phyloP scores from a whole-genome alignment of 1,140 invertebrate genomes.

The Cherax destructor region DNA sequence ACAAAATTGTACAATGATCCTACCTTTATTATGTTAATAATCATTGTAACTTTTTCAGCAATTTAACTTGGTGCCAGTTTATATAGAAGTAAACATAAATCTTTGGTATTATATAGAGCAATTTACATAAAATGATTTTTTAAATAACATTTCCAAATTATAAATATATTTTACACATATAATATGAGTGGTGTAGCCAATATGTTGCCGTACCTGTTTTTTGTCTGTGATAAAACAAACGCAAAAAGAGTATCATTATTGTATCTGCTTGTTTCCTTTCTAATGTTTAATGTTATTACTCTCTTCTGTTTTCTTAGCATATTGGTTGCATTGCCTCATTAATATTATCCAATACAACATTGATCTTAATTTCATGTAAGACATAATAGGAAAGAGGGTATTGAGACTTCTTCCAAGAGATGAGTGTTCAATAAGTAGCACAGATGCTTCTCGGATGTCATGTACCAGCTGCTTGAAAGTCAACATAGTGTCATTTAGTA shows the following conservation, averaged over 20 bases:
- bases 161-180: neutral
- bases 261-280: neutral
- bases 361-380: neutral
- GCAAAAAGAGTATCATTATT: neutral
- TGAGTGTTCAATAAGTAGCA: conserved; percentile 1
- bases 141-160: neutral
- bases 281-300: neutral
- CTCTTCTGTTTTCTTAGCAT: conserved; percentile 7
- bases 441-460: conserved; percentile 7
- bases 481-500: conserved; percentile 1
- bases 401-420: neutral
- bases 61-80: neutral
- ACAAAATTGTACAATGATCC: neutral
- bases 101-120: no score
- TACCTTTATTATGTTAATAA: neutral
- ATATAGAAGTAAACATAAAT: neutral
- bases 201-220: conserved; percentile 65
- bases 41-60: neutral
- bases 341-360: neutral
- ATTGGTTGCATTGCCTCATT: conserved; percentile 26
- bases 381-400: neutral
- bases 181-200: conserved; percentile 50
- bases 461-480: neutral
- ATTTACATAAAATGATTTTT: neutral
- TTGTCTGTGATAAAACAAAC: conserved; percentile 48